Evolutionary conservation across 1,140 invertebrate species (phyloP).

Genomic region (Magallana gigas): DNA sequence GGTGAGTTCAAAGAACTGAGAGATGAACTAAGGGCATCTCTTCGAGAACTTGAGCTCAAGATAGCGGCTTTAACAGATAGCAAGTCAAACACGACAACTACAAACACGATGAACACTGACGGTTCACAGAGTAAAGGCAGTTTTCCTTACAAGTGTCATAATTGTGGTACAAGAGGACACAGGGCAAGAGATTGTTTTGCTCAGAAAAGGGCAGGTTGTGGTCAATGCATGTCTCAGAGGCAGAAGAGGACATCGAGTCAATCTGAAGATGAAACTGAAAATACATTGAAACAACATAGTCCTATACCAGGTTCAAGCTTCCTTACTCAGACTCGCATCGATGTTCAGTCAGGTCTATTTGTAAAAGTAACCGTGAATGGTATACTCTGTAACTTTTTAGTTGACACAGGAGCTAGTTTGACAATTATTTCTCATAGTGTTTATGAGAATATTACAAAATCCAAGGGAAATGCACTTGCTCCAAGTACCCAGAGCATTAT

Average conservation of each 20-base stretch:
- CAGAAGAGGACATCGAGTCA: background rate
- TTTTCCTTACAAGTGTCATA: slow-evolving; percentile 21
- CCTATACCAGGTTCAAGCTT: background rate
- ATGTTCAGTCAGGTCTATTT: slow-evolving; percentile 27
- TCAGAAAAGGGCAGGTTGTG: background rate
- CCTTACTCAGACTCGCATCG: background rate
- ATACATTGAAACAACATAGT: background rate
- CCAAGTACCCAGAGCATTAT: background rate
- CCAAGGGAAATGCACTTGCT: background rate
- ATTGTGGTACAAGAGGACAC: slow-evolving; percentile 30
- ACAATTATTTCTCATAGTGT: background rate
- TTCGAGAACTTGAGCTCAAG: background rate
- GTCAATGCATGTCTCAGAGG: background rate
- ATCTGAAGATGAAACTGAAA: background rate
- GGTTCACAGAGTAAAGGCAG: too few species aligned
- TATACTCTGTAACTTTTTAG: background rate
- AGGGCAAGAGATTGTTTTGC: background rate
- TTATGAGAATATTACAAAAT: background rate
- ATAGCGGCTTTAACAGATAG: background rate
- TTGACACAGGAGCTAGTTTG: slow-evolving; percentile 27
- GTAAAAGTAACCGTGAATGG: background rate
- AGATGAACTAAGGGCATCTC: background rate
- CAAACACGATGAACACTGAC: background rate
- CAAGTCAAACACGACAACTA: background rate
- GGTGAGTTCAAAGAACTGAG: background rate